Evolutionary conservation across 1,140 invertebrate species (phyloP).

Genomic region (Neodiprion lecontei): DNA sequence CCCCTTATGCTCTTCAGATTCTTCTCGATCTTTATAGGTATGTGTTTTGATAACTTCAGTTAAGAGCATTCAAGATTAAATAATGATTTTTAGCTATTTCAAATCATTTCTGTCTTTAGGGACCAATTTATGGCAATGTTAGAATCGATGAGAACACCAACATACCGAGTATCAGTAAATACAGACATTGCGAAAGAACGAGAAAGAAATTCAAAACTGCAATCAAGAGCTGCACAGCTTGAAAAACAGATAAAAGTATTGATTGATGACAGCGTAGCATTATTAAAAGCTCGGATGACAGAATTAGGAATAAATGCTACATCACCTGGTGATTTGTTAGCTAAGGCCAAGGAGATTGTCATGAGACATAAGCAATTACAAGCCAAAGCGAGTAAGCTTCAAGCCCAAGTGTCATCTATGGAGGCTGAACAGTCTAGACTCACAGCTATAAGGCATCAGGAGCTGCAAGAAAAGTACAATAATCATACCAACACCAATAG

Average conservation of each 20-base stretch:
- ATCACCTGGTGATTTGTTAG: slow-evolving; percentile 83
- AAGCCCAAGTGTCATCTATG: slow-evolving; percentile 76
- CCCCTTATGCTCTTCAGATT: slow-evolving; percentile 86
- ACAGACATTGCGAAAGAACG: slow-evolving; percentile 82
- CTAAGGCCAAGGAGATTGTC: slow-evolving; percentile 92
- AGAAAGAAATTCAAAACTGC: slow-evolving; percentile 82
- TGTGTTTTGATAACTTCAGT: not conserved
- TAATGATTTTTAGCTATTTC: not conserved
- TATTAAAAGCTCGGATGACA: slow-evolving; percentile 88
- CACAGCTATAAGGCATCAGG: slow-evolving; percentile 72
- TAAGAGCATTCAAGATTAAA: not conserved
- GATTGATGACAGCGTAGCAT: slow-evolving; percentile 89
- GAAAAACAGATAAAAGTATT: slow-evolving; percentile 91
- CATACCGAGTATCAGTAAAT: slow-evolving; percentile 76
- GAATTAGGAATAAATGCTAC: slow-evolving; percentile 88
- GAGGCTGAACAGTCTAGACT: slow-evolving; percentile 76
- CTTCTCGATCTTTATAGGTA: slow-evolving; percentile 78
- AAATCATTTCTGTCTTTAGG: slow-evolving; percentile 49
- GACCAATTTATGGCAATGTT: slow-evolving; percentile 85
- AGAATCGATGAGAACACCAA: slow-evolving; percentile 79
- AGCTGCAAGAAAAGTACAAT: slow-evolving; percentile 72
- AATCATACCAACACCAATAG: slow-evolving; percentile 61
- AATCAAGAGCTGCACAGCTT: slow-evolving; percentile 80
- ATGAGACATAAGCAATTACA: slow-evolving; percentile 90
- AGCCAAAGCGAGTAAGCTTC: slow-evolving; percentile 81